These are phyloP conservation scores for Eolophus roseicapilla DNA, from an alignment of 2,113 vertebrate species.

Conservation along the genomic window DNA sequence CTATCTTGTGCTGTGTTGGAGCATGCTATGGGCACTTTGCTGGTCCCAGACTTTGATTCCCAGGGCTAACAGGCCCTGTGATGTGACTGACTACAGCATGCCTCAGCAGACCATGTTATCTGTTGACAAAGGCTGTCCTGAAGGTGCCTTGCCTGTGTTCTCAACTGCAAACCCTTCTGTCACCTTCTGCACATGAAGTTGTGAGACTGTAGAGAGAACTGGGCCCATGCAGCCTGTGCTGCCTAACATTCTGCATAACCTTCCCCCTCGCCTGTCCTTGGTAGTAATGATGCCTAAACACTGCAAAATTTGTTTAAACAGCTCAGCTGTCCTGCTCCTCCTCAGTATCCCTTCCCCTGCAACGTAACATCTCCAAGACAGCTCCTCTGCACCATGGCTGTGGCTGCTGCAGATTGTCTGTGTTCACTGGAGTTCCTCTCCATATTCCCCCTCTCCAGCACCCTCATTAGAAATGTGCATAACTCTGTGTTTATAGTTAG, in stretches of 20 bases:
- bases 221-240: neutral
- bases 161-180: neutral
- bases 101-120: neutral
- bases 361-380: rapidly evolving
- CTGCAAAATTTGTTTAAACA: neutral
- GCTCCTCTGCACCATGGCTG: rapidly evolving
- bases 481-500: constrained; percentile 22
- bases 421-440: neutral
- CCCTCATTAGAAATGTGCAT: neutral
- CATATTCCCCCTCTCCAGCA: neutral
- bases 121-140: neutral
- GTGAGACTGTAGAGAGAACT: neutral
- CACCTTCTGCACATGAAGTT: neutral
- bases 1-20: neutral
- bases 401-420: neutral
- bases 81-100: neutral
- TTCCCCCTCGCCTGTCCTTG: neutral
- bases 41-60: neutral
- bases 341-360: neutral
- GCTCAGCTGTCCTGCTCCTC: rapidly evolving
- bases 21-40: neutral
- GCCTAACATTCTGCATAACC: neutral
- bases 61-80: neutral
- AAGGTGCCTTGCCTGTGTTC: neutral
- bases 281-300: neutral